These are phyloP conservation scores for Megaceryle maxima DNA, from an alignment of 2,113 vertebrate species.

Conservation along the genomic window DNA sequence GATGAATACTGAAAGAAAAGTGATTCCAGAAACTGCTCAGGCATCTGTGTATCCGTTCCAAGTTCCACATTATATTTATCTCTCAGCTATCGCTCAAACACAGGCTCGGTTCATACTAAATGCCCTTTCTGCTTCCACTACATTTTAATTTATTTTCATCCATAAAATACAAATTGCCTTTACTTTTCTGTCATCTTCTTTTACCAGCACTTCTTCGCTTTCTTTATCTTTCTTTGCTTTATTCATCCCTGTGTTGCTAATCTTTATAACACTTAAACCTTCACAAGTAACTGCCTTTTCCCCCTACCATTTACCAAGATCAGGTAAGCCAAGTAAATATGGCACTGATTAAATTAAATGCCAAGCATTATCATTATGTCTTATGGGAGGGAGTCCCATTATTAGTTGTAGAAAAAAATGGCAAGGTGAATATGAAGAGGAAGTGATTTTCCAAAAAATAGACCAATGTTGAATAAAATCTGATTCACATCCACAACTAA, in stretches of 20 bases:
- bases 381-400: background rate
- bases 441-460: background rate
- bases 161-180: constrained; percentile 48
- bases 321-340: background rate
- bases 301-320: background rate
- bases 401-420: background rate
- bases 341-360: background rate
- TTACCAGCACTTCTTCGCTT: background rate
- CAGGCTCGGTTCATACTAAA: constrained; percentile 60
- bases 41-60: constrained; percentile 52
- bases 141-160: constrained; percentile 42
- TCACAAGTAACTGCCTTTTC: background rate
- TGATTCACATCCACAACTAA: background rate
- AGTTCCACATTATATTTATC: constrained; percentile 71
- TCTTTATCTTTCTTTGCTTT: constrained; percentile 12
- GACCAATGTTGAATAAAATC: background rate
- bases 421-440: background rate
- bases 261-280: background rate
- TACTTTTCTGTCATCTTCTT: constrained; percentile 17
- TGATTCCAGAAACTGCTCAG: constrained; percentile 56
- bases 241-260: background rate
- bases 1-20: constrained; percentile 58
- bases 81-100: constrained; percentile 68
- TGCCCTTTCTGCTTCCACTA: constrained; percentile 18
- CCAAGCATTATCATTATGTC: background rate